A percentile compares a stretch with the other conserved stretches of the same genome.
These are phyloP conservation scores for Saxidomus purpurata DNA, from an alignment of 1,140 invertebrate species.

Conservation along the genomic window DNA sequence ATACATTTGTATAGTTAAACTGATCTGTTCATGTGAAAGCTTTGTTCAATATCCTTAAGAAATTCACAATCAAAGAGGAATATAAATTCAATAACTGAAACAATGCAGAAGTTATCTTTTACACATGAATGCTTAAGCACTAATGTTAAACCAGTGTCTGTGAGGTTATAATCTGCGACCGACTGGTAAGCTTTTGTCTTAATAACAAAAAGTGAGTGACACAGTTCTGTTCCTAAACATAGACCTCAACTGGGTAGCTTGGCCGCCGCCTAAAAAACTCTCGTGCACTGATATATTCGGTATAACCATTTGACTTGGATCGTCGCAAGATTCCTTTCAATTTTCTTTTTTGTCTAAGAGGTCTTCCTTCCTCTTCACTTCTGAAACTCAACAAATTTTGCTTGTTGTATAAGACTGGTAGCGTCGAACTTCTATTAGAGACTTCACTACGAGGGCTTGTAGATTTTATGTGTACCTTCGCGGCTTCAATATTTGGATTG, in stretches of 20 bases:
- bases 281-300: neutral
- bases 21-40: too few species aligned
- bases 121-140: too few species aligned
- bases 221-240: neutral
- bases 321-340: constrained; percentile 32
- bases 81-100: too few species aligned
- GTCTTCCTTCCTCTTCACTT: neutral
- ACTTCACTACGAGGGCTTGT: neutral
- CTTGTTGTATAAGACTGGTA: constrained; percentile 24
- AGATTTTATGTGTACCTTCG: neutral
- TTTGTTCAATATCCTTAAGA: too few species aligned
- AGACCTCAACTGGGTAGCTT: constrained; percentile 27
- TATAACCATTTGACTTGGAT: neutral
- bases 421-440: neutral
- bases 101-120: too few species aligned
- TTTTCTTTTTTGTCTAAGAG: neutral
- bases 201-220: too few species aligned
- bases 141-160: too few species aligned
- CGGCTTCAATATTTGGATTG: constrained; percentile 42
- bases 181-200: too few species aligned
- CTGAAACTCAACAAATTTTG: constrained; percentile 34
- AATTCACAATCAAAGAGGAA: too few species aligned
- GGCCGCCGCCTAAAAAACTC: constrained; percentile 17
- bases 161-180: too few species aligned
- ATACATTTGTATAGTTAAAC: too few species aligned